Evolutionary conservation across 37 sponge, comb jelly and placozoan genomes (phyloP).

Genomic region (Aplysina aerophoba): DNA sequence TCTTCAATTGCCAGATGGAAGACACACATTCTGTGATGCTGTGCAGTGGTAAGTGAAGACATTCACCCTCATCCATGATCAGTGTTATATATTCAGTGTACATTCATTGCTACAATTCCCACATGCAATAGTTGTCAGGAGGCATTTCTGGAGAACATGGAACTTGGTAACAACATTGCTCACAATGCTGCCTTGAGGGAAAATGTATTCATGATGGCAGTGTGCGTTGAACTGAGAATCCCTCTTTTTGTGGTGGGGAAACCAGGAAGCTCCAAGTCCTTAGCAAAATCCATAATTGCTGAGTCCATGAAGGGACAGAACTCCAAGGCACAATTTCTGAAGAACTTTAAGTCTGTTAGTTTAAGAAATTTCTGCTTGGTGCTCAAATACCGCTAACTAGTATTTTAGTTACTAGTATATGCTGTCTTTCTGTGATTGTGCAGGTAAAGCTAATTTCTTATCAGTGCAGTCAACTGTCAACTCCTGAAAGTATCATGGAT

Average conservation of each 20-base stretch:
- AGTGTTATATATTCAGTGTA: too few species aligned
- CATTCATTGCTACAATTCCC: neutral
- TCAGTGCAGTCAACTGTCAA: conserved; percentile 90
- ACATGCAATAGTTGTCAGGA: conserved; percentile 69
- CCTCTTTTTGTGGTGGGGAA: conserved; percentile 98
- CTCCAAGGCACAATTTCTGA: conserved; percentile 62
- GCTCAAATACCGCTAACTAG: too few species aligned
- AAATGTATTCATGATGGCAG: conserved; percentile 99
- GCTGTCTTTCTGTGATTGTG: too few species aligned
- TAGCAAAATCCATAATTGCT: conserved; percentile 86
- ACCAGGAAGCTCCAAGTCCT: conserved; percentile 98
- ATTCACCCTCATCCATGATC: too few species aligned
- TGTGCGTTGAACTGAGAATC: conserved; percentile 94
- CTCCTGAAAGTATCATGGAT: conserved; percentile 82
- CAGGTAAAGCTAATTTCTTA: conserved; percentile 87
- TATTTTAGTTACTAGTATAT: too few species aligned
- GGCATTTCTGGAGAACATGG: conserved; percentile 77
- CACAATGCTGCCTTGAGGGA: conserved; percentile 95
- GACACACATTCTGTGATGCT: neutral
- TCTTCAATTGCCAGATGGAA: conserved; percentile 40
- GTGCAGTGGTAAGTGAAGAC: too few species aligned
- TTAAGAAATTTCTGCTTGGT: neutral
- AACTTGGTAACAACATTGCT: conserved; percentile 81
- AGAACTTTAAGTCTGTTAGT: conserved; percentile 55
- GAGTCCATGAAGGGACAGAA: conserved; percentile 82